Base-by-base conservation (phyloP, 2,797 vertebrate genomes). In the Tragopan temminckii region DNA sequence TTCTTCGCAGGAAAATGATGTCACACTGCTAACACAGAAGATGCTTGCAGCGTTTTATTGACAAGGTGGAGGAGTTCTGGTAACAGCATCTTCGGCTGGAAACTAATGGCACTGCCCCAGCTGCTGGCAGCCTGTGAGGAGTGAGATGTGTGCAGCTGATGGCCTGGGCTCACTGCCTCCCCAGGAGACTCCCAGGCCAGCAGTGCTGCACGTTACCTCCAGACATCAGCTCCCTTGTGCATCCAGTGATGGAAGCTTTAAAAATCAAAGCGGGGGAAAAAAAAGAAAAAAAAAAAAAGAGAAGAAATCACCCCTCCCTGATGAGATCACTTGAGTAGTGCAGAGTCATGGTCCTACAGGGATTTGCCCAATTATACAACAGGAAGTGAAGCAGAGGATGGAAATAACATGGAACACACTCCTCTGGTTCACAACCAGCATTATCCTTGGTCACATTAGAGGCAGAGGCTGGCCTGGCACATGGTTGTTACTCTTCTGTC, bases 41-140 rank as follows among this genome's bases (percentile, higher is more conserved):
- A 93, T 89, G 94, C 88, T 97, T 95, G 95, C 94, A 94, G 95
- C 77, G 0, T 95, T 93, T 95, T 96, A 95, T 95, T 95, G 96
- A 96, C 95, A 95, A 95, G 95, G 96, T 95, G 95, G 90, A 97
- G 85, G 89, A 95, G 95, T 95, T 94, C 95, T 96, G 94, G 91
- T 94, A 96, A 95, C 95, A 94, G 96, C 95, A 97, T 97, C 94
- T 94, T 94, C 74, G 2, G 72, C 85, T 97, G 95, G 92, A 89
- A 95, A 94, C 75, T 52, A 77, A 92, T 93, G 96, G 95, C 95
- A 92, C 8, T 1, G 8, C 53, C 94, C 95, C 96, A 97, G 94
- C 87, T 68, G 92, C 53, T 91, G 75, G 80, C 94, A 87, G 89
- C 64, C 68, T 29, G 76, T 1, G 15, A 75, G 36, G 77, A 94